Base-by-base conservation (phyloP, 2,888 invertebrate species). In the Diploptera punctata region DNA sequence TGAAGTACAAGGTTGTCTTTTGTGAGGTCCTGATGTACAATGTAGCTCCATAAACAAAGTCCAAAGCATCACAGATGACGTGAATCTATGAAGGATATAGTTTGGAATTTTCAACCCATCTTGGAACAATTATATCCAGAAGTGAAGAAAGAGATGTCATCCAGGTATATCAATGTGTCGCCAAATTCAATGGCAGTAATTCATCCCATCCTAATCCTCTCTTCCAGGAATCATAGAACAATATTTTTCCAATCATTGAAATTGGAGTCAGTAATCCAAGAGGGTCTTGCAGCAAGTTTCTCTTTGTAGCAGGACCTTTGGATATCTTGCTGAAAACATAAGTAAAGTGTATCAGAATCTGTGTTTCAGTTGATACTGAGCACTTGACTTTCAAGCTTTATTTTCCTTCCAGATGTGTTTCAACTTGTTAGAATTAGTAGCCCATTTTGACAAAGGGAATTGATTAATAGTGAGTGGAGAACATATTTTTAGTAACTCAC, bases 381-480 rank as follows among this genome's bases (percentile, higher is more conserved):
- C 21, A 49, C 49, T 9, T 49, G 49, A 1, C 19, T 49, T n/a
- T 4, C 49, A 9, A 18, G 3, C 5, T 18, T 18, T 3, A 49
- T 18, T 49, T 18, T n/a, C 9, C 52, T 52, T 52, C 52, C 52
- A 52, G 2, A 52, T 2, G 2, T 21, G 10, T 9, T 2, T 52
- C 21, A 52, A 52, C 2, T 3, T 19, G 9, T 52, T 10, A 2
- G 52, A 52, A 13, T 52, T 52, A 2, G 52, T 52, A 19, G 52
- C 52, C 52, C 52, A 52, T 18, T 65, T 65, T 18, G 65, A 24
- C 65, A 65, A 21, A 21, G 65, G 65, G n/a, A 65, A 43, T n/a
- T n/a, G n/a, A n/a, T n/a, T n/a, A n/a, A n/a, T n/a, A n/a, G n/a
- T n/a, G n/a, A n/a, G n/a, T n/a, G n/a, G n/a, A n/a, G n/a, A n/a